These are phyloP conservation scores for Nephotettix cincticeps DNA, from an alignment of 1,140 invertebrate species.

Conservation along the genomic window DNA sequence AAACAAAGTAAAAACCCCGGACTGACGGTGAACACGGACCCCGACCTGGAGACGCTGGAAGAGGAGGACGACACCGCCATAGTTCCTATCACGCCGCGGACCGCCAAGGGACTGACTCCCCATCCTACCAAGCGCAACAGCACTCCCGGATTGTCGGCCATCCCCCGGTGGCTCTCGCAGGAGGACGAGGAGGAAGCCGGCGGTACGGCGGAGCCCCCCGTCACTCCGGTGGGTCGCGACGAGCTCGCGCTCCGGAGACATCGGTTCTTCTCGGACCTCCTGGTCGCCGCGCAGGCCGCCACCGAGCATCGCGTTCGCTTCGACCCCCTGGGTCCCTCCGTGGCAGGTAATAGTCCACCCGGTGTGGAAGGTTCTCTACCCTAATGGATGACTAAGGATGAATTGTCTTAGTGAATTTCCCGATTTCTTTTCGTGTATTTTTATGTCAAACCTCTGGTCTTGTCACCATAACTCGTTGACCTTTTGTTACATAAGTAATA, in stretches of 20 bases:
- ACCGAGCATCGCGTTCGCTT: slow-evolving; percentile 72
- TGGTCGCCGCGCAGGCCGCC: slow-evolving; percentile 66
- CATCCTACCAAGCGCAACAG: slow-evolving; percentile 38
- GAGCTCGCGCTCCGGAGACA: slow-evolving; percentile 71
- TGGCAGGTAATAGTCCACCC: too few relatives aligned
- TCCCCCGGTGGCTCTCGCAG: slow-evolving; percentile 47
- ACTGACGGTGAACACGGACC: slow-evolving; percentile 15
- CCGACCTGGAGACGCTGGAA: slow-evolving; percentile 4
- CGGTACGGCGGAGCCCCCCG: slow-evolving; percentile 36
- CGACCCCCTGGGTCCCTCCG: slow-evolving; percentile 66
- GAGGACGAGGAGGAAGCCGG: slow-evolving; percentile 43
- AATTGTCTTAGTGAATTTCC: too few relatives aligned
- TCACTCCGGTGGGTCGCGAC: slow-evolving; percentile 58
- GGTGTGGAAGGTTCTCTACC: too few relatives aligned
- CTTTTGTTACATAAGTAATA: too few relatives aligned
- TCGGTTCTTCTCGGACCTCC: slow-evolving; percentile 72
- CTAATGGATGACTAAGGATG: too few relatives aligned
- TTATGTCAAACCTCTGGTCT: too few relatives aligned
- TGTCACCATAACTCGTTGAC: too few relatives aligned
- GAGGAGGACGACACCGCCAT: slow-evolving; percentile 23
- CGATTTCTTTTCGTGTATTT: too few relatives aligned
- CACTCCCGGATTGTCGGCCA: slow-evolving; percentile 35
- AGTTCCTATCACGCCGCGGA: slow-evolving; percentile 31
- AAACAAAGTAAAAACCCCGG: slow-evolving; percentile 24
- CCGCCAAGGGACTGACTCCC: slow-evolving; percentile 18